Evolutionary conservation across 2,888 invertebrate genomes (phyloP), one percentile per base, ranked within the genome.

Genomic region (Euplagia quadripunctaria): DNA sequence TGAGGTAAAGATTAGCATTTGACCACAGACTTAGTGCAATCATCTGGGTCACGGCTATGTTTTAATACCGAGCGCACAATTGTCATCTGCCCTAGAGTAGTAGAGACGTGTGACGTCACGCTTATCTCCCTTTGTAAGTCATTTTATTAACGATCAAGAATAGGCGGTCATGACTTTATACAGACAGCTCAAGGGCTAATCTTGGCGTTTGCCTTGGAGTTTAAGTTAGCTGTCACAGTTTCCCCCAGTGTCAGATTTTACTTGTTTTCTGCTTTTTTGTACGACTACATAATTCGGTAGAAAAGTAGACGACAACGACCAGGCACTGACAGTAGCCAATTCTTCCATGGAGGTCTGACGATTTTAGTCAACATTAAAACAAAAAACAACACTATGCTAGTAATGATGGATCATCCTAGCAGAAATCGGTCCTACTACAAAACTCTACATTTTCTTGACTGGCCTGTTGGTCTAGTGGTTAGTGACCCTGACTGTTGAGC

Each of bases 11-110:
- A 51, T 63, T 11, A 49, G 31, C 49, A 46, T 31, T 20, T 14
- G 12, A 31, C 46, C 46, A 49, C 46, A 61, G 69, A 63, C 61
- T 41, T 2, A 64, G 70, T 46, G 63, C 71, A 69, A 68, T 65
- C 75, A 78, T 83, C 69, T 66, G 66, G 71, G 81, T 68, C 82
- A 81, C 52, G 83, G 81, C 55, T 70, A 71, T 72, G 79, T 83
- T 73, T 75, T 68, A 73, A 72, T 64, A 55, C 43, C 58, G n/a
- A 14, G 55, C 55, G 42, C 20, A 20, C 20, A 58, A 55, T 58
- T 58, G 16, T 43, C 20, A 46, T 58, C 49, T 51, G 66, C 66
- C 49, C 49, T 51, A 51, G 49, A 51, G 31, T 8, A 31, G 31
- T 66, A 49, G 8, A 31, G 2, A 9, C n/a, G n/a, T 66, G 20